These are phyloP conservation scores for Emydura subglobosa DNA, from an alignment of 2,113 vertebrate genomes.

Conservation along the genomic window DNA sequence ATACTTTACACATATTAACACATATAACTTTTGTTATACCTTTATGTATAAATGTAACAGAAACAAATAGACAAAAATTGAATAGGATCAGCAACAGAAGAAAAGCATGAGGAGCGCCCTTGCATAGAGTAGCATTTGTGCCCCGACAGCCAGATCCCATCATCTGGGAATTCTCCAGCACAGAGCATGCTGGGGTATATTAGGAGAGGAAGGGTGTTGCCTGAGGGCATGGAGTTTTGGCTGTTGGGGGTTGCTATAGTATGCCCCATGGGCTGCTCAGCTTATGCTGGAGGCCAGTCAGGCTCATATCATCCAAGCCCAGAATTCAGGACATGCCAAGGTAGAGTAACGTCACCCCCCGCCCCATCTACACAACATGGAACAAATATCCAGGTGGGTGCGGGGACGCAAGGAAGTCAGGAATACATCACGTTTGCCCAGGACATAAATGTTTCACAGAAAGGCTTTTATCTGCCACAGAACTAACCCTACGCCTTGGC, in stretches of 20 bases:
- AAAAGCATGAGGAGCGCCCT: not conserved
- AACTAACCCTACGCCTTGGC: not conserved
- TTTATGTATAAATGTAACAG: accelerated
- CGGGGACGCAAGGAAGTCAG: not conserved
- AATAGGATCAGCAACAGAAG: not conserved
- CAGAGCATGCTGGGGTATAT: not conserved
- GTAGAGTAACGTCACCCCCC: not conserved
- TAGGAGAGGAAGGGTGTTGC: not conserved
- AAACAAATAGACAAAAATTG: not conserved
- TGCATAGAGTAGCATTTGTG: not conserved
- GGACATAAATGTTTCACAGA: not conserved
- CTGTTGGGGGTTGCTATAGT: not conserved
- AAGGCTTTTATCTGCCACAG: not conserved
- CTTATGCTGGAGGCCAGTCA: not conserved
- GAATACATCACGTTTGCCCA: not conserved
- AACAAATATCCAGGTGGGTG: not conserved
- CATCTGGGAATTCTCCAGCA: not conserved
- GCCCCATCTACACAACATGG: accelerated
- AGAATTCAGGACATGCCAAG: not conserved
- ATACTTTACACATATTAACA: not conserved
- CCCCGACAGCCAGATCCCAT: not conserved
- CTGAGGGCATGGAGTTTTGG: not conserved
- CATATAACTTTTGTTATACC: not conserved
- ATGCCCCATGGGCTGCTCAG: not conserved
- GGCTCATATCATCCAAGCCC: accelerated